Conservation (phyloP, 2,113 vertebrate genomes). For the Naja naja region DNA sequence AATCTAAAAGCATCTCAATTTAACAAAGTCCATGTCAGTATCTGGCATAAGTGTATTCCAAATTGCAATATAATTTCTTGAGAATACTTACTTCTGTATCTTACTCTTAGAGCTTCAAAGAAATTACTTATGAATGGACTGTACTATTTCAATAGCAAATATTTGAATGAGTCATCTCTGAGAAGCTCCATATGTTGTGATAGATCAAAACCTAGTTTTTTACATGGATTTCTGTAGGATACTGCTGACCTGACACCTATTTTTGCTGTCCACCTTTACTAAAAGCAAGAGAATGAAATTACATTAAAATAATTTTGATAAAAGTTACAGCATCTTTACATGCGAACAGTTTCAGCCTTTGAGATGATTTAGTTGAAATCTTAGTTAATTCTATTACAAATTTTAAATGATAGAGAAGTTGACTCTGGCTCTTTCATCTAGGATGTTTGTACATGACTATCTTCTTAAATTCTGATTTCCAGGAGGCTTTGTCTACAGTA, state of each 20-base stretch:
- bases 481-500: neutral
- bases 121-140: neutral
- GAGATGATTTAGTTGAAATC: neutral
- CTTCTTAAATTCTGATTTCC: neutral
- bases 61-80: neutral
- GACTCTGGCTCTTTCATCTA: neutral
- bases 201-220: neutral
- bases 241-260: neutral
- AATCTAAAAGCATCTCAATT: neutral
- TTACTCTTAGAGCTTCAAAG: neutral
- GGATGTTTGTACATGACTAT: neutral
- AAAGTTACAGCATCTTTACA: neutral
- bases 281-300: neutral
- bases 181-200: neutral
- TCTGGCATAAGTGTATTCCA: neutral
- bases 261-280: neutral
- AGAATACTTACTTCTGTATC: neutral
- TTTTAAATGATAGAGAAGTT: neutral
- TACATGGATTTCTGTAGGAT: neutral
- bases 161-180: neutral
- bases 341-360: neutral
- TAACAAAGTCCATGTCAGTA: neutral
- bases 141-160: neutral
- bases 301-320: neutral
- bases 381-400: neutral